Evolutionary conservation across 2,888 invertebrate genomes (phyloP).

Genomic region (Branchipolynoe longqiensis): DNA sequence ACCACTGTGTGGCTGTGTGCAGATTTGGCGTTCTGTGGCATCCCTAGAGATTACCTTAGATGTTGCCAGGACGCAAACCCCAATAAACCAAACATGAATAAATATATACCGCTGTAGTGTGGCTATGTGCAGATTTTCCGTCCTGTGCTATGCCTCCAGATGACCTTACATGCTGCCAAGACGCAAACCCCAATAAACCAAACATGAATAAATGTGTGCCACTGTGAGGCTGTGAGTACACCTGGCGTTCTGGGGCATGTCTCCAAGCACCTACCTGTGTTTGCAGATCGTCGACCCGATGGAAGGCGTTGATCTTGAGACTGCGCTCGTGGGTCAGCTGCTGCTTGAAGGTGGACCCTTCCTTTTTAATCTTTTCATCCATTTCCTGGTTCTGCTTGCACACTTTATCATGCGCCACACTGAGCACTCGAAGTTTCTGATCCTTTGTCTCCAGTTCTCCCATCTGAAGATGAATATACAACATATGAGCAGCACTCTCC

Average conservation of each 20-base stretch:
- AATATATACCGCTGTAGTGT: no score
- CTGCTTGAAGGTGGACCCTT: constrained; percentile 71
- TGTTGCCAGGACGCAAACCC: no score
- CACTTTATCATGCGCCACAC: constrained; percentile 76
- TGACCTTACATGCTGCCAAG: no score
- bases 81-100: no score
- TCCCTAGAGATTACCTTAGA: no score
- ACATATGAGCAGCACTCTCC: background rate
- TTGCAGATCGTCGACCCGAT: constrained; percentile 80
- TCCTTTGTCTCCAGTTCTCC: constrained; percentile 79
- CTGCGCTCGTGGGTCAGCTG: constrained; percentile 77
- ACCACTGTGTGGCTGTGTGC: no score
- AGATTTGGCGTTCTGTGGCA: no score
- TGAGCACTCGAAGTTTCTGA: constrained; percentile 70
- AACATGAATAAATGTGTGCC: no score
- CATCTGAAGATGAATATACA: constrained; percentile 68
- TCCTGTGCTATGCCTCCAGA: no score
- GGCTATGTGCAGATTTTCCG: no score
- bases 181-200: no score
- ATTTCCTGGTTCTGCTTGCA: constrained; percentile 72
- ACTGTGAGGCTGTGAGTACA: no score
- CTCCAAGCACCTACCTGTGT: constrained; percentile 61
- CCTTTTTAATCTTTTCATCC: constrained; percentile 76
- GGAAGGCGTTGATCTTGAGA: constrained; percentile 81
- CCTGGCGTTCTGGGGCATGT: background rate